Evolutionary conservation across 2,797 vertebrate genomes (phyloP).

Genomic region (Rhinophrynus dorsalis): DNA sequence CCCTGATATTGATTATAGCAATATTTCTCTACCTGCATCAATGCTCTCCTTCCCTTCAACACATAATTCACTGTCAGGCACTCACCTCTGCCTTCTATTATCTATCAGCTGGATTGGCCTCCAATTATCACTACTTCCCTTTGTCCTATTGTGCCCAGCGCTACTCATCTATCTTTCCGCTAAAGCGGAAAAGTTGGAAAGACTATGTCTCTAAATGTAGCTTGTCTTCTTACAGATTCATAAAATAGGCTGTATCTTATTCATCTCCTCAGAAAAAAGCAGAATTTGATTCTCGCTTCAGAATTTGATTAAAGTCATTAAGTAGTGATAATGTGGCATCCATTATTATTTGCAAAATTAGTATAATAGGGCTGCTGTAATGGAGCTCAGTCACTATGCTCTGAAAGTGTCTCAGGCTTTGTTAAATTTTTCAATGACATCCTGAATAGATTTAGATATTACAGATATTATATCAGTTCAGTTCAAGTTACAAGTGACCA

Average conservation of each 20-base stretch:
- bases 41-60: background rate
- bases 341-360: slow-evolving; percentile 7
- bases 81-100: background rate
- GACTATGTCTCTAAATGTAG: background rate
- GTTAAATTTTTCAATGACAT: slow-evolving; percentile 12
- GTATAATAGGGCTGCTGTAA: slow-evolving; percentile 22
- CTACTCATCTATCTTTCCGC: background rate
- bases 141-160: background rate
- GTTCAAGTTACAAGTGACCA: background rate
- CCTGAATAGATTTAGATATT: slow-evolving; percentile 21
- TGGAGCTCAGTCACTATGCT: slow-evolving; percentile 28
- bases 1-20: background rate
- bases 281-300: background rate
- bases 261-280: background rate
- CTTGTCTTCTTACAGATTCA: background rate
- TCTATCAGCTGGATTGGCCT: background rate
- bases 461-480: background rate
- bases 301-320: slow-evolving; percentile 27
- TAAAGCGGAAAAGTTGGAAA: background rate
- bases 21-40: background rate
- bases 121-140: background rate
- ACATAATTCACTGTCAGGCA: background rate
- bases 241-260: background rate
- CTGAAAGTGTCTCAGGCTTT: slow-evolving; percentile 14
- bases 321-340: slow-evolving; percentile 18